phyloP scores from a whole-genome alignment of 37 sponge, comb jelly and placozoan species.

The Bolinopsis microptera region DNA sequence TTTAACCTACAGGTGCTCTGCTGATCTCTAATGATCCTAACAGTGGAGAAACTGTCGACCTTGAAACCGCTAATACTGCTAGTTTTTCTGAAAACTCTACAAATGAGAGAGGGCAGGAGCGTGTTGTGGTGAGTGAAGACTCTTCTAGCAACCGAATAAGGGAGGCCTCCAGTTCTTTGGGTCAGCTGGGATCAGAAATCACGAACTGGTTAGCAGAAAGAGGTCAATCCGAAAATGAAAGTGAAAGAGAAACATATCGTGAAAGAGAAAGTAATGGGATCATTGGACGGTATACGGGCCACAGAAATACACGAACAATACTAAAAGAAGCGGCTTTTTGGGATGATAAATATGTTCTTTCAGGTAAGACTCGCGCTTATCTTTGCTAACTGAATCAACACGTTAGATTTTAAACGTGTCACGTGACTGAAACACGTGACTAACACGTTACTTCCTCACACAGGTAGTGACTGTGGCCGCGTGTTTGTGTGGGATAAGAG shows the following conservation, averaged over 20 bases:
- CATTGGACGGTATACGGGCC: neutral
- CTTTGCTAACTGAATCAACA: neutral
- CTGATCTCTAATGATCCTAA: too few species aligned
- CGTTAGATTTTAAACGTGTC: neutral
- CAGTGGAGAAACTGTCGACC: too few species aligned
- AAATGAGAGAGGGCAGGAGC: neutral
- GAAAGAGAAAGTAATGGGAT: neutral
- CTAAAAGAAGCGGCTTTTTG: conserved; percentile 10
- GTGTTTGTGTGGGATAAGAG: conserved; percentile 3
- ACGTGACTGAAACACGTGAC: too few species aligned
- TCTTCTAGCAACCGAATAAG: neutral
- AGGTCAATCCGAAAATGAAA: neutral
- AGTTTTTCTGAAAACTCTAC: too few species aligned
- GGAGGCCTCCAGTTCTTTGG: neutral
- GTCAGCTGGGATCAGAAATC: neutral
- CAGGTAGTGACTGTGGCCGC: conserved; percentile 28
- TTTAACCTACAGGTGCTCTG: too few species aligned
- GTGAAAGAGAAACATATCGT: neutral
- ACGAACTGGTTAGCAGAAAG: neutral
- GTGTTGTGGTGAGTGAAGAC: neutral
- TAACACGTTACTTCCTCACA: too few species aligned
- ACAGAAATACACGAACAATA: conserved; percentile 7
- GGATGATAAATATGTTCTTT: neutral
- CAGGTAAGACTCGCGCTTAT: neutral
- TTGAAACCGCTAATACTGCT: too few species aligned